Conservation (phyloP, 2,888 invertebrate species). For the Pocota personata region DNA sequence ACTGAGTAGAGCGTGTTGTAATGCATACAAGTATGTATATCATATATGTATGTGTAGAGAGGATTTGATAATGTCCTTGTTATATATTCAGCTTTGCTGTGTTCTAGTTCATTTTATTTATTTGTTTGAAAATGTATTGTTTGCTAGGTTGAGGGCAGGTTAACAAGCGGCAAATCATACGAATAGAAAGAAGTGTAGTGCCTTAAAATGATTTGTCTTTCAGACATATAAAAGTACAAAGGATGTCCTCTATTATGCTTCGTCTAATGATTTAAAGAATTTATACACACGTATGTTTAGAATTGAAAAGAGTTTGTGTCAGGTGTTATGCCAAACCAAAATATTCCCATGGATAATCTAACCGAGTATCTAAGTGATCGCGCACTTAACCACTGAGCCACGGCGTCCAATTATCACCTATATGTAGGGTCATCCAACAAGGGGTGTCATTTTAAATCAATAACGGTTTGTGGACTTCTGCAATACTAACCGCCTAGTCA, state of each 20-base stretch:
- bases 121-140: background rate
- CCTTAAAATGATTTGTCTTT: background rate
- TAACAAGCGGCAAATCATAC: background rate
- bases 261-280: background rate
- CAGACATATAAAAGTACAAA: background rate
- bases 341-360: too few relatives aligned
- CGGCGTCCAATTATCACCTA: too few relatives aligned
- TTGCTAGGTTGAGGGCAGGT: background rate
- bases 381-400: too few relatives aligned
- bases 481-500: too few relatives aligned
- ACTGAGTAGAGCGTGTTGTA: background rate
- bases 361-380: too few relatives aligned
- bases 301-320: too few relatives aligned
- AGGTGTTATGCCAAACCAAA: too few relatives aligned
- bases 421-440: too few relatives aligned
- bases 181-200: background rate
- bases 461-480: too few relatives aligned
- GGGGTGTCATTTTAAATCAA: too few relatives aligned
- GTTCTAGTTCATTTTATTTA: background rate
- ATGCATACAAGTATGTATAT: background rate
- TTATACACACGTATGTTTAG: too few relatives aligned
- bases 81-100: background rate
- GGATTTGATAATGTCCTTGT: slow-evolving; percentile 4
- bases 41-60: too few relatives aligned
- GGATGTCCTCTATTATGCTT: background rate